Evolutionary conservation across 2,797 vertebrate species (phyloP).

Genomic region (Gambusia yucatana): DNA sequence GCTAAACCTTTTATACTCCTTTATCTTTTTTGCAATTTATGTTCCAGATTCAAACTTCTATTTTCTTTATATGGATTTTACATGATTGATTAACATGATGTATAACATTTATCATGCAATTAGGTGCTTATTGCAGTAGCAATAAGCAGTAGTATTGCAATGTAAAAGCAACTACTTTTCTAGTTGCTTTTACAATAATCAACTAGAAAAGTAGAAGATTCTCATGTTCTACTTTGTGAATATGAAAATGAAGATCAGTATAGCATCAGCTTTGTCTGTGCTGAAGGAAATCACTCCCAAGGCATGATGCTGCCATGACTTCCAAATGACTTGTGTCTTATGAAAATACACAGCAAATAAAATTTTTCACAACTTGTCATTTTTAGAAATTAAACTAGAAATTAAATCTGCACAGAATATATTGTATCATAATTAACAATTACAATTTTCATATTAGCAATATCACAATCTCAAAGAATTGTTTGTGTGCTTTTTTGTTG

Average conservation of each 20-base stretch:
- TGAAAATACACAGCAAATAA: slow-evolving; percentile 20
- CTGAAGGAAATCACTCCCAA: not conserved
- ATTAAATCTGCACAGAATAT: slow-evolving; percentile 13
- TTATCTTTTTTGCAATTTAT: not conserved
- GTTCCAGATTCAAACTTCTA: not conserved
- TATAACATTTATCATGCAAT: not conserved
- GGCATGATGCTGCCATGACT: not conserved
- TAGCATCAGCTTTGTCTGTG: not conserved
- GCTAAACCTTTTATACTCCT: not conserved
- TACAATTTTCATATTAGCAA: not conserved
- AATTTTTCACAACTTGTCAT: slow-evolving; percentile 20
- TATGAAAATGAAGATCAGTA: not conserved
- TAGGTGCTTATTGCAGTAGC: too few species aligned
- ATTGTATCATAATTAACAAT: not conserved
- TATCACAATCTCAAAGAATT: not conserved
- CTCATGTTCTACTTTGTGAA: too few species aligned
- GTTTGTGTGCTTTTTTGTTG: not conserved
- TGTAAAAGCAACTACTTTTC: too few species aligned
- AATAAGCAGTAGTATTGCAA: too few species aligned
- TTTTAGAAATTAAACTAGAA: slow-evolving; percentile 37
- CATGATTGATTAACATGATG: not conserved
- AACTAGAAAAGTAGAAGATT: not conserved
- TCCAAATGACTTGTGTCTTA: slow-evolving; percentile 43
- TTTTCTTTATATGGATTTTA: not conserved
- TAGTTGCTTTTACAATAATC: too few species aligned